These are phyloP conservation scores for Sibirionetta formosa DNA, from an alignment of 2,797 vertebrate genomes.

Conservation along the genomic window DNA sequence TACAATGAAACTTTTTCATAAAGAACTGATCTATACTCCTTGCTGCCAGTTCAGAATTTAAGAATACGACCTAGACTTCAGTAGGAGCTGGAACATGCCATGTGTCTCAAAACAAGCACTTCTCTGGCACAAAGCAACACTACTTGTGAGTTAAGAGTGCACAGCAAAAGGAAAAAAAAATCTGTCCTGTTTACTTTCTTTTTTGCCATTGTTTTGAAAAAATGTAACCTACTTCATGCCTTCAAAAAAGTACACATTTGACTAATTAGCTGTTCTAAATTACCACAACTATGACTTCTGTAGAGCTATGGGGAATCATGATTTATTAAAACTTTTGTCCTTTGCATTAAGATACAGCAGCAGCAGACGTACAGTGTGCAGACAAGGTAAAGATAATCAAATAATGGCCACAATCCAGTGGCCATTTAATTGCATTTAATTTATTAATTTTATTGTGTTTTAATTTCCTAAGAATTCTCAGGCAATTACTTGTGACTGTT, in stretches of 20 bases:
- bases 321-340: not conserved
- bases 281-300: not conserved
- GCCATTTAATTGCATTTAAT: not conserved
- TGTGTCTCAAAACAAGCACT: not conserved
- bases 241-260: not conserved
- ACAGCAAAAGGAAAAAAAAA: not conserved
- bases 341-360: not conserved
- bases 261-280: not conserved
- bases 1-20: not conserved
- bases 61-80: not conserved
- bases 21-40: not conserved
- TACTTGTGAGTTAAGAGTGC: not conserved
- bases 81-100: not conserved
- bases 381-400: not conserved
- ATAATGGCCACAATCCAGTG: not conserved
- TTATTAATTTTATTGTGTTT: not conserved
- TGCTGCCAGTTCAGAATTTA: not conserved
- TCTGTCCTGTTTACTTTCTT: not conserved
- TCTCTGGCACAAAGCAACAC: not conserved
- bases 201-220: not conserved
- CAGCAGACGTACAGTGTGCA: fast-evolving
- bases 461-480: not conserved
- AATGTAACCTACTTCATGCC: not conserved
- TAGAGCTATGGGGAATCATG: not conserved
- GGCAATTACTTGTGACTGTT: not conserved